Conservation (phyloP, 2,888 invertebrate species). For the Dicranocentrus wangi region DNA sequence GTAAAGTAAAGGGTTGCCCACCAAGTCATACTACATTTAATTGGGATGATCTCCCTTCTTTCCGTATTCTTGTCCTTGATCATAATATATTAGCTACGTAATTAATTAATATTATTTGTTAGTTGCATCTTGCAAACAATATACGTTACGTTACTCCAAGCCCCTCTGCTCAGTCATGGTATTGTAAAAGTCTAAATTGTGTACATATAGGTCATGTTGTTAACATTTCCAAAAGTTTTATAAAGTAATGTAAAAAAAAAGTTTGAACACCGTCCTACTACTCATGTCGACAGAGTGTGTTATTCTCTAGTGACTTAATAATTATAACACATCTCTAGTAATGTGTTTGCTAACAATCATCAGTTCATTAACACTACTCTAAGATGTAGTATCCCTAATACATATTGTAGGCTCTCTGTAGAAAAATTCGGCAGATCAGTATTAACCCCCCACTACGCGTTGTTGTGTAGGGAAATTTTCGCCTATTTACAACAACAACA, state of each 20-base stretch:
- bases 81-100: background rate
- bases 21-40: slow-evolving; percentile 49
- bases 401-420: slow-evolving; percentile 13
- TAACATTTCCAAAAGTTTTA: slow-evolving; percentile 3
- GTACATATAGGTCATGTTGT: background rate
- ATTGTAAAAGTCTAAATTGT: slow-evolving; percentile 4
- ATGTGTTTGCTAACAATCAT: slow-evolving; percentile 54
- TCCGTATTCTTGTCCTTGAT: slow-evolving; percentile 29
- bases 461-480: slow-evolving; percentile 6
- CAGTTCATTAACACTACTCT: slow-evolving; percentile 6
- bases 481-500: background rate
- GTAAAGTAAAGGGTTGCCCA: slow-evolving; percentile 28
- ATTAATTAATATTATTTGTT: background rate
- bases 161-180: slow-evolving; percentile 7
- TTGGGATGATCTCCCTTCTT: slow-evolving; percentile 50
- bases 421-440: slow-evolving; percentile 50
- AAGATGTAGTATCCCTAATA: slow-evolving; percentile 7
- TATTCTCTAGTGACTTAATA: slow-evolving; percentile 27
- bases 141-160: background rate
- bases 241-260: slow-evolving; percentile 26
- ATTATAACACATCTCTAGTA: slow-evolving; percentile 22
- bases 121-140: background rate
- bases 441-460: slow-evolving; percentile 53
- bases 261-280: slow-evolving; percentile 55
- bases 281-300: slow-evolving; percentile 10